phyloP scores from a whole-genome alignment of 2,888 invertebrate species.

The Linnaemya vulpina region DNA sequence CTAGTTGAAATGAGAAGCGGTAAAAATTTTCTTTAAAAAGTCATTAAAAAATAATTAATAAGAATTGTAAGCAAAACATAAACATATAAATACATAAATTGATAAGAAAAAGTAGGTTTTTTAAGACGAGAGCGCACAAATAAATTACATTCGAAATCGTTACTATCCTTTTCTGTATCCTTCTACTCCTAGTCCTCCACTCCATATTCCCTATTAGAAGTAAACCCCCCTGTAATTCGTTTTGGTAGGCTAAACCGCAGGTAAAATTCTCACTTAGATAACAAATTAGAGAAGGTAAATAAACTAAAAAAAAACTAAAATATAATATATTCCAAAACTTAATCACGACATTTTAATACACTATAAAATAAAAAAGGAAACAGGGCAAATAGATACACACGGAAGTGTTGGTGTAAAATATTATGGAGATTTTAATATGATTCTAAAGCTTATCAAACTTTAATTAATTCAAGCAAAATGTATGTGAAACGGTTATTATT shows the following conservation, averaged over 20 bases:
- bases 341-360: too few relatives aligned
- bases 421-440: too few relatives aligned
- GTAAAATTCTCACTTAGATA: slow-evolving; percentile 16
- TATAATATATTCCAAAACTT: neutral
- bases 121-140: slow-evolving; percentile 67
- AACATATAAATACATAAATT: neutral
- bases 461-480: too few relatives aligned
- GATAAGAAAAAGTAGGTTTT: neutral
- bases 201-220: slow-evolving; percentile 14
- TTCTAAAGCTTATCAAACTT: too few relatives aligned
- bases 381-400: too few relatives aligned
- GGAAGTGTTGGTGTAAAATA: too few relatives aligned
- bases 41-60: neutral
- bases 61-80: slow-evolving; percentile 11
- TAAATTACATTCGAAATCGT: slow-evolving; percentile 58
- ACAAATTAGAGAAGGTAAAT: neutral
- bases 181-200: neutral
- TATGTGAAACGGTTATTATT: too few relatives aligned
- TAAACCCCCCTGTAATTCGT: slow-evolving; percentile 31
- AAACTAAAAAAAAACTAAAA: neutral
- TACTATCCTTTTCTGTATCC: slow-evolving; percentile 14
- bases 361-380: too few relatives aligned
- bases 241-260: slow-evolving; percentile 22
- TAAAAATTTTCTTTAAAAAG: slow-evolving; percentile 10
- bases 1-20: neutral